phyloP scores from a whole-genome alignment of 2,113 vertebrate species.

The Haemorhous mexicanus region DNA sequence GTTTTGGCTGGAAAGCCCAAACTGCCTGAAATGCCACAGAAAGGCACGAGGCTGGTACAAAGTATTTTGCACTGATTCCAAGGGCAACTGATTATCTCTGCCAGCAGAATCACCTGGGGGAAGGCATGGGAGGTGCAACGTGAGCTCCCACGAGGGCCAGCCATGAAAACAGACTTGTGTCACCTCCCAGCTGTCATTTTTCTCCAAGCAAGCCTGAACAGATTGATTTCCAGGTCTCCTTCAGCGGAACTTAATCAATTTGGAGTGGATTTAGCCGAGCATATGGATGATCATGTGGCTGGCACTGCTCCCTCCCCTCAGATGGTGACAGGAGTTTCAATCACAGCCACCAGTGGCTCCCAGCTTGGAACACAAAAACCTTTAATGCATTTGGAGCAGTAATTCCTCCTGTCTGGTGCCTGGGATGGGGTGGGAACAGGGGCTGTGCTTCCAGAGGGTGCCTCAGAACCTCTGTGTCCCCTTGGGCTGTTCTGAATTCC shows the following conservation, averaged over 20 bases:
- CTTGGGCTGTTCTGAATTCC: not conserved
- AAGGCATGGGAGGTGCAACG: not conserved
- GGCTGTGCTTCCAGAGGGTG: not conserved
- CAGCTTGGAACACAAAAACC: not conserved
- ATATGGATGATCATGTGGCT: slow-evolving; percentile 57
- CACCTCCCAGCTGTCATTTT: slow-evolving; percentile 43
- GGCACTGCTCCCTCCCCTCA: slow-evolving; percentile 30
- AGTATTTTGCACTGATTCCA: not conserved
- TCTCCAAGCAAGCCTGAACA: slow-evolving; percentile 41
- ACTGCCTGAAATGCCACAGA: not conserved
- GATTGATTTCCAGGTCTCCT: slow-evolving; percentile 64
- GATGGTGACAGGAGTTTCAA: slow-evolving; percentile 38
- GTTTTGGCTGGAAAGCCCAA: not conserved
- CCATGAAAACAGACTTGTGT: slow-evolving; percentile 9
- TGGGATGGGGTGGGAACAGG: not conserved
- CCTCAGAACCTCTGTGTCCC: not conserved
- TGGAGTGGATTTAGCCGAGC: slow-evolving; percentile 44
- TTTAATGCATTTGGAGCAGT: slow-evolving; percentile 1
- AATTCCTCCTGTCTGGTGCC: not conserved
- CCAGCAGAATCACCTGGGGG: not conserved
- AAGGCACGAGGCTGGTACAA: not conserved
- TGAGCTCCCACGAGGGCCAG: not conserved
- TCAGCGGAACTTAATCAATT: slow-evolving; percentile 48
- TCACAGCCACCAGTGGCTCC: slow-evolving; percentile 15
- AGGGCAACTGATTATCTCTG: not conserved